A percentile compares a stretch with the other conserved stretches of the same genome.
phyloP scores from a whole-genome alignment of 1,140 invertebrate genomes.

The Leptinotarsa lineolata region DNA sequence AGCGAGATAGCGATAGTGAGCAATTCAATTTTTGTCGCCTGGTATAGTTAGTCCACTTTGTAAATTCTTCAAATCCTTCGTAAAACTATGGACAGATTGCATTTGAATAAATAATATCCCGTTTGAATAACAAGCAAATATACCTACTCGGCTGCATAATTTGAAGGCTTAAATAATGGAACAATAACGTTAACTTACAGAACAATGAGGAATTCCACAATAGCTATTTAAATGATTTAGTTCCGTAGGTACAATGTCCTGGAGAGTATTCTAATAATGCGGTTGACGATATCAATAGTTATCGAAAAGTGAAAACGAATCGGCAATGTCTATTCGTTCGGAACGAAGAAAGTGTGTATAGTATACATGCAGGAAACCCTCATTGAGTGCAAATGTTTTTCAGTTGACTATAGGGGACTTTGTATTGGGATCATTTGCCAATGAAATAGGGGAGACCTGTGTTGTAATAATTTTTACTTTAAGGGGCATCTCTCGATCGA shows the following conservation, averaged over 20 bases:
- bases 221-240: background rate
- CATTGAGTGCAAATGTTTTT: background rate
- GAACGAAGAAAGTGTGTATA: background rate
- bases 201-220: constrained; percentile 5
- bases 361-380: constrained; percentile 4
- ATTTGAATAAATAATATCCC: background rate
- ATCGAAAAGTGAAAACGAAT: constrained; percentile 2
- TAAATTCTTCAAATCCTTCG: background rate
- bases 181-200: constrained; percentile 6
- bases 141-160: constrained; percentile 5
- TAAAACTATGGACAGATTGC: background rate
- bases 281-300: background rate
- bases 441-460: no score
- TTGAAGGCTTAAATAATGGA: background rate
- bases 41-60: background rate
- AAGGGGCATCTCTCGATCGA: no score
- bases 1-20: no score
- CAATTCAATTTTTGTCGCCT: no score
- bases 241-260: background rate
- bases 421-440: background rate
- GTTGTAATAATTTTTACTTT: no score
- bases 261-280: background rate
- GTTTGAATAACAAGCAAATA: background rate
- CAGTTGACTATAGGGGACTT: background rate
- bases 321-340: background rate